phyloP scores from a whole-genome alignment of 2,797 vertebrate species.

The Semaprochilodus insignis region DNA sequence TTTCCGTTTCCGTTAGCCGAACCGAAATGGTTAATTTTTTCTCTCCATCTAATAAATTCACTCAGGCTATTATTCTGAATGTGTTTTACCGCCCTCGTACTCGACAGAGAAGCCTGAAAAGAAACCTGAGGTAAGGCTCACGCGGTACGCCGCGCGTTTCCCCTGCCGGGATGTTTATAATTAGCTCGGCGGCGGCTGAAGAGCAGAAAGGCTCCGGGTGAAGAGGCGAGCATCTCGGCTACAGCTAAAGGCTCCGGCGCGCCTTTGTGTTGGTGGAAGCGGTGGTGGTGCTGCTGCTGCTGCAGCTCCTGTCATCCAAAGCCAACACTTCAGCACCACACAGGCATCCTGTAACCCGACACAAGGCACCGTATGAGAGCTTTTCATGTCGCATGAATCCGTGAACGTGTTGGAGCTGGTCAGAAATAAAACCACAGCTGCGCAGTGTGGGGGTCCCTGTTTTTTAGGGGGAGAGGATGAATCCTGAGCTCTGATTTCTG shows the following conservation, averaged over 20 bases:
- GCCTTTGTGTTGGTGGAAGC: slow-evolving; percentile 42
- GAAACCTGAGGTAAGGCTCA: slow-evolving; percentile 53
- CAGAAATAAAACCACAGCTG: background rate
- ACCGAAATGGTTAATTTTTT: slow-evolving; percentile 57
- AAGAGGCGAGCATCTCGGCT: slow-evolving; percentile 30
- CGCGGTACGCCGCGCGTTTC: background rate
- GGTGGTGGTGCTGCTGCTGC: background rate
- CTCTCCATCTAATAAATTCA: slow-evolving; percentile 55
- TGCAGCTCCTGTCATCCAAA: slow-evolving; percentile 19
- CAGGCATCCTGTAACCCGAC: background rate
- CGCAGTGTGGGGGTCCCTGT: background rate
- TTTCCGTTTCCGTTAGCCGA: slow-evolving; percentile 57
- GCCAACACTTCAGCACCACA: background rate
- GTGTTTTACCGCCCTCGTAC: slow-evolving; percentile 41
- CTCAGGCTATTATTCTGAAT: slow-evolving; percentile 44
- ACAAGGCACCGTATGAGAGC: background rate
- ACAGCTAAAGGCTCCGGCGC: slow-evolving; percentile 7
- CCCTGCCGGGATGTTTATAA: background rate
- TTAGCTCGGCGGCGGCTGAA: background rate
- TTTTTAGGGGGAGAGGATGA: background rate
- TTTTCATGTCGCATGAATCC: background rate
- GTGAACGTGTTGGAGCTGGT: background rate
- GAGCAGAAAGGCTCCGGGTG: slow-evolving; percentile 3
- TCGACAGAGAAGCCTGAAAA: slow-evolving; percentile 34
- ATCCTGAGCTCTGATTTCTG: background rate